Evolutionary conservation across 2,797 vertebrate genomes (phyloP).

Genomic region (Urosaurus nigricauda): DNA sequence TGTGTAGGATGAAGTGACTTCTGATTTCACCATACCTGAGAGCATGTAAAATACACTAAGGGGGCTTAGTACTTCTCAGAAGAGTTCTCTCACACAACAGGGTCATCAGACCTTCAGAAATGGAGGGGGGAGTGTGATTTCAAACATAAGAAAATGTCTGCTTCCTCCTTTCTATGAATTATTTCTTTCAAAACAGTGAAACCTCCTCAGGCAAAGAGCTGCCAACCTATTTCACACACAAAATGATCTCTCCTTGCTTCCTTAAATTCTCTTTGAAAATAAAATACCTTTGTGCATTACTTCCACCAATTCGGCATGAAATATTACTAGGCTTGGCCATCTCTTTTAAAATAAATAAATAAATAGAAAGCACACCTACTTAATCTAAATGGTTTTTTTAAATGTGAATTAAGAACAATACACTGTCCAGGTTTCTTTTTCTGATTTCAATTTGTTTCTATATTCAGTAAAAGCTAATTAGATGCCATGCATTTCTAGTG

Average conservation of each 20-base stretch:
- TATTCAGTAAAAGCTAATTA: constrained; percentile 46
- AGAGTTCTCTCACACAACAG: constrained; percentile 19
- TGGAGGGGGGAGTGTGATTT: neutral
- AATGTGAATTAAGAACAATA: constrained; percentile 29
- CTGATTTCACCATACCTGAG: neutral
- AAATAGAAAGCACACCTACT: constrained; percentile 19
- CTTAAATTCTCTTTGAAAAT: constrained; percentile 56
- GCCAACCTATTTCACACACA: constrained; percentile 54
- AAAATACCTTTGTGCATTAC: constrained; percentile 18
- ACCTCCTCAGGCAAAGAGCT: constrained; percentile 62
- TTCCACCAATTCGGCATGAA: constrained; percentile 50
- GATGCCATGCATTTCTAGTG: constrained; percentile 54
- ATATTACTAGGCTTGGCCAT: constrained; percentile 41
- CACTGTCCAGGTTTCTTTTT: constrained; percentile 34
- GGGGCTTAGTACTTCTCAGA: neutral
- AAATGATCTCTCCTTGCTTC: constrained; percentile 51
- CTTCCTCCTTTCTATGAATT: constrained; percentile 41
- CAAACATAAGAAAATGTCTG: constrained; percentile 31
- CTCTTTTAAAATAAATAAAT: constrained; percentile 23
- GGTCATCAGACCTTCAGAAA: constrained; percentile 9
- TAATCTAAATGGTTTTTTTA: constrained; percentile 22
- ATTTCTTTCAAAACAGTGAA: constrained; percentile 57
- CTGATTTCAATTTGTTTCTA: constrained; percentile 38
- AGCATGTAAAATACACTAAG: constrained; percentile 16
- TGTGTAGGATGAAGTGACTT: too few species aligned